Evolutionary conservation across 2,797 vertebrate genomes (phyloP).

Genomic region (Petrocephalus schoutedeni): DNA sequence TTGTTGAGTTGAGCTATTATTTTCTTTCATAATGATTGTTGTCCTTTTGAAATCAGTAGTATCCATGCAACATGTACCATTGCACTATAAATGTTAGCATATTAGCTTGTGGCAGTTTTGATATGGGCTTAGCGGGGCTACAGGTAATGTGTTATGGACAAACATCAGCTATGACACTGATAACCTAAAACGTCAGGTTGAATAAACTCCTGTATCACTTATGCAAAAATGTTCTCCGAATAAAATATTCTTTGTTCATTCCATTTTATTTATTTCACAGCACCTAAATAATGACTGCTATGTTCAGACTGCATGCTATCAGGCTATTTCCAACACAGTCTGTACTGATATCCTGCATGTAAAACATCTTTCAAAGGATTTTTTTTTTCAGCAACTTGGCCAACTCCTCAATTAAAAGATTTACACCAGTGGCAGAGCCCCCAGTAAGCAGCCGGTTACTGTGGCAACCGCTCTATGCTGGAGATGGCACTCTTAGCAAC

Average conservation of each 20-base stretch:
- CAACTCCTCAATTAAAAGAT: constrained; percentile 27
- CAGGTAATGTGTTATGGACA: background rate
- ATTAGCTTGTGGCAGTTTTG: background rate
- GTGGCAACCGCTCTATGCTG: constrained; percentile 27
- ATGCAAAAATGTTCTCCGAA: background rate
- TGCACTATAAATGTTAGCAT: background rate
- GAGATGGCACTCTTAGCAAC: constrained; percentile 16
- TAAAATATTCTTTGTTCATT: constrained; percentile 5
- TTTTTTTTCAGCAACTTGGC: constrained; percentile 24
- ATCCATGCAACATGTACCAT: background rate
- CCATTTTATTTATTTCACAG: background rate
- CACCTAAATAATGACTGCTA: background rate
- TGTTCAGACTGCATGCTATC: background rate
- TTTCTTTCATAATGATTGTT: background rate
- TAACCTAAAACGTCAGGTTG: background rate
- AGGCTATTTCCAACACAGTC: background rate
- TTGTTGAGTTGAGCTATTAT: background rate
- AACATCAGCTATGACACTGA: background rate
- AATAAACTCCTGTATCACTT: background rate
- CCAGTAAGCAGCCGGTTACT: constrained; percentile 27
- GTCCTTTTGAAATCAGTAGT: background rate
- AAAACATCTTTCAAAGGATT: background rate
- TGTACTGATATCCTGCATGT: background rate
- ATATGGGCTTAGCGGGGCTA: background rate
- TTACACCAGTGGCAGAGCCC: constrained; percentile 9